Evolutionary conservation across 2,888 invertebrate genomes (phyloP).

Genomic region (Trachelus troglodyta): DNA sequence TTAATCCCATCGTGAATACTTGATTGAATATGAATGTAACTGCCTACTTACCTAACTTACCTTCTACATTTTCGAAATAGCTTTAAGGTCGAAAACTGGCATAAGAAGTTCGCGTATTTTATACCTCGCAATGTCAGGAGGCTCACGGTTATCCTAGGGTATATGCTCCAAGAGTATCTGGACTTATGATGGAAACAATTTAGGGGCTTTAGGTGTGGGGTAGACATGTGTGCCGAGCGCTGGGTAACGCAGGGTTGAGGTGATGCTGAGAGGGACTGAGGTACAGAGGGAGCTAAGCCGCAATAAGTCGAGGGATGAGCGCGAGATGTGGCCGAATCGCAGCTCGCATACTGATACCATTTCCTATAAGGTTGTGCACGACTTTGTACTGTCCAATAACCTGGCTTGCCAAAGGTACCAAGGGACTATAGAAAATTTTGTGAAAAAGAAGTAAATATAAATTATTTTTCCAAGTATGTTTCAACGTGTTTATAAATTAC

Average conservation of each 20-base stretch:
- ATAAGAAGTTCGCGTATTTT: constrained; percentile 56
- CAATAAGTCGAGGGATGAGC: constrained; percentile 67
- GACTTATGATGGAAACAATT: constrained; percentile 67
- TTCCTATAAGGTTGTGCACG: constrained; percentile 28
- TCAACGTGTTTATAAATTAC: neutral
- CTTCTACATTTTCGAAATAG: neutral
- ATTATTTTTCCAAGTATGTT: neutral
- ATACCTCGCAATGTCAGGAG: constrained; percentile 37
- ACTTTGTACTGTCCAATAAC: neutral
- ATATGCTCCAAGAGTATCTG: constrained; percentile 63
- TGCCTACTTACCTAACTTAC: neutral
- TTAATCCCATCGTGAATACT: neutral
- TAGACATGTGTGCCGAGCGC: constrained; percentile 32
- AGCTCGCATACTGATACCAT: constrained; percentile 65
- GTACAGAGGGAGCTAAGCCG: constrained; percentile 58
- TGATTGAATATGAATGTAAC: neutral
- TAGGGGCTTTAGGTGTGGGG: constrained; percentile 60
- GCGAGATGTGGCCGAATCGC: constrained; percentile 66
- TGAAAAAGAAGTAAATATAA: neutral
- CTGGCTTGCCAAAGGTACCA: neutral
- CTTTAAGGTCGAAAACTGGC: constrained; percentile 28
- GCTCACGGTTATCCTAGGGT: constrained; percentile 55
- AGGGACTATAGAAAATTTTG: neutral
- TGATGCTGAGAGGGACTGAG: constrained; percentile 30
- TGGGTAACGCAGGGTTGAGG: constrained; percentile 27